A percentile compares a stretch with the other conserved stretches of the same genome.
phyloP scores from a whole-genome alignment of 30 jellyfish, hydroid and myxozoan species.

The Phacellophora camtschatica region DNA sequence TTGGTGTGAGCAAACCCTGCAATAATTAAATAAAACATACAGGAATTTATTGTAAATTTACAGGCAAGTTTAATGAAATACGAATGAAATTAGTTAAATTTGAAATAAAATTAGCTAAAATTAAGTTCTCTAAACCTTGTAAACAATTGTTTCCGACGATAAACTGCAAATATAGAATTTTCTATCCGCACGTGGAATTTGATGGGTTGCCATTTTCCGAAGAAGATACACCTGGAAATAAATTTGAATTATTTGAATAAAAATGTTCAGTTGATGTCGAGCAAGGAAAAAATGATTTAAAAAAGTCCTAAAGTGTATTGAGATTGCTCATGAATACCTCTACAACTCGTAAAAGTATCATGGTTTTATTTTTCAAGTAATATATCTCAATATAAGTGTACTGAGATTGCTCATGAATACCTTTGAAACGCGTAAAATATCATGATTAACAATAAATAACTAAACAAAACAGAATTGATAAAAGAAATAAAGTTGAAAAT shows the following conservation, averaged over 20 bases:
- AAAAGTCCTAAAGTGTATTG: too few relatives aligned
- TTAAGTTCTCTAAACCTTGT: slow-evolving; percentile 24
- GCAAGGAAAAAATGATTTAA: too few relatives aligned
- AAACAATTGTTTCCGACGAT: slow-evolving; percentile 62
- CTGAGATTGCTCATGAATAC: too few relatives aligned
- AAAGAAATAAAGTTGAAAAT: neutral
- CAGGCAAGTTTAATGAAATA: neutral
- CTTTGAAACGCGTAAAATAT: too few relatives aligned
- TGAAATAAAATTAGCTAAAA: neutral
- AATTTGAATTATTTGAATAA: too few relatives aligned
- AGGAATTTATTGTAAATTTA: neutral
- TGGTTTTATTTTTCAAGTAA: too few relatives aligned
- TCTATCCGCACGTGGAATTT: slow-evolving; percentile 39
- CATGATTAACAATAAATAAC: too few relatives aligned
- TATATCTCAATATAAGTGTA: too few relatives aligned
- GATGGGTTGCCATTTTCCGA: slow-evolving; percentile 75
- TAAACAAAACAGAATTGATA: too few relatives aligned
- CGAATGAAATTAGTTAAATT: neutral
- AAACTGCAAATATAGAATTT: slow-evolving; percentile 69
- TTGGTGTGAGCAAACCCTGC: slow-evolving; percentile 71
- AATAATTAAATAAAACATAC: neutral
- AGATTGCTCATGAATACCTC: too few relatives aligned
- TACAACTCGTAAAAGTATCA: too few relatives aligned
- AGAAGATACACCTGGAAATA: slow-evolving; percentile 38
- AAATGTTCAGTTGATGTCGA: too few relatives aligned